phyloP scores from a whole-genome alignment of 1,140 invertebrate species.

The Drosophila sproati region DNA sequence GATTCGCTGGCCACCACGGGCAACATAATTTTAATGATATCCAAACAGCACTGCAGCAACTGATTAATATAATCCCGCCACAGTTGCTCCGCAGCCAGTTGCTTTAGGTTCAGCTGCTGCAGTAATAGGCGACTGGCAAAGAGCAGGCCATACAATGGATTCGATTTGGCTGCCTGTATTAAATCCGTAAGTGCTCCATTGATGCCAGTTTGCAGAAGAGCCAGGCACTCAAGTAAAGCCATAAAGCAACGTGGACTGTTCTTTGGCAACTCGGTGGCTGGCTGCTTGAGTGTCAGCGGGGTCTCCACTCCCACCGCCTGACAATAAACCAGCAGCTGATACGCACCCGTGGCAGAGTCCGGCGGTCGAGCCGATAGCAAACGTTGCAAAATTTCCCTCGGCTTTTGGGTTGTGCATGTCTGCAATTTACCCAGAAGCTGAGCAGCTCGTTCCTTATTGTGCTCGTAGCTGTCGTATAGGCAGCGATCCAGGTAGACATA shows the following conservation, averaged over 20 bases:
- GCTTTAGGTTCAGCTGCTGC: conserved; percentile 86
- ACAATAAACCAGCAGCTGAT: conserved; percentile 88
- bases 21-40: conserved; percentile 87
- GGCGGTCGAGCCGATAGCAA: conserved; percentile 89
- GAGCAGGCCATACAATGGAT: conserved; percentile 92
- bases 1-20: conserved; percentile 94
- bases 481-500: conserved; percentile 86
- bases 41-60: conserved; percentile 88
- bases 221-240: conserved; percentile 52
- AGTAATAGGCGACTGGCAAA: conserved; percentile 90
- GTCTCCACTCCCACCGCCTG: conserved; percentile 4
- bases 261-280: conserved; percentile 1
- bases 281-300: too few relatives aligned
- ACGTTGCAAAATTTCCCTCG: conserved; percentile 36
- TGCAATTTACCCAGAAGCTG: conserved; percentile 85
- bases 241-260: conserved; percentile 10
- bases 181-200: conserved; percentile 87
- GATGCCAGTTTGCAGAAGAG: conserved; percentile 85
- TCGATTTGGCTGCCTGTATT: conserved; percentile 87
- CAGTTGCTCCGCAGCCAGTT: conserved; percentile 50
- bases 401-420: conserved; percentile 21
- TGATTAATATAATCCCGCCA: conserved; percentile 87
- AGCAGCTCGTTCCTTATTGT: conserved; percentile 89
- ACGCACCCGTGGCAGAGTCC: conserved; percentile 92
- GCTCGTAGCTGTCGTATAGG: conserved; percentile 91